Base-by-base conservation (phyloP, 2,888 invertebrate species). In the Sinopyrophorus schimmeli region DNA sequence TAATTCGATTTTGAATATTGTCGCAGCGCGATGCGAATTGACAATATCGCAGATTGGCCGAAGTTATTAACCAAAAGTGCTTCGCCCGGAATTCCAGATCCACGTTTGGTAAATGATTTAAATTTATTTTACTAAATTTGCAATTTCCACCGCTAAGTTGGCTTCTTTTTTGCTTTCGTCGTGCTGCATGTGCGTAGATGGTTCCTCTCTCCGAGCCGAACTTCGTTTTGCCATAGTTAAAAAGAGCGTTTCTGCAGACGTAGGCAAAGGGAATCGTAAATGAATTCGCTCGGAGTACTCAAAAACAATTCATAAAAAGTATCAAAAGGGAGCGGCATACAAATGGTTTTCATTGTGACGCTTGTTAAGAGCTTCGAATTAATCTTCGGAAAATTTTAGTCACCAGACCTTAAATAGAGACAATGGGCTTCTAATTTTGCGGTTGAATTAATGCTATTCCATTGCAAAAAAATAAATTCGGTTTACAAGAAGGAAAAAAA, bases 1-100 rank as follows among this genome's bases (percentile, higher is more conserved):
- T 48, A 51, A 51, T 51, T 51, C 30, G 41, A 51, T 51, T 51
- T 39, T 46, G 46, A 39, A 51, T 51, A 46, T 46, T 51, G 50
- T 30, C 48, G 37, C 41, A 42, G 37, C 48, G 42, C 30, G 37
- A 42, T 37, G 48, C 27, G 48, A 42, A 42, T 48, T 23, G 24
- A 10, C 12, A 44, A 35, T 44, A 26, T 9, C 27, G 26, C 17
- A 23, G 39, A 28, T 46, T 46, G 39, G 16, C 18, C 49, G 53
- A 42, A 42, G 38, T 44, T 54, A 54, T 56, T 56, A 39, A 43
- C 24, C 20, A 42, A 40, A 28, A 11, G 20, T 24, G 27, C 18
- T 7, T 10, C 17, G 6, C 32, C 32, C 18, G 11, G 17, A 16
- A 32, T 23, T 32, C 10, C 10, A 18, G n/a, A n/a, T n/a, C n/a